Percentiles rank a stretch among this genome's conserved stretches.
These are phyloP conservation scores for Tetramorium bicarinatum DNA, from an alignment of 2,888 invertebrate species.

Conservation along the genomic window DNA sequence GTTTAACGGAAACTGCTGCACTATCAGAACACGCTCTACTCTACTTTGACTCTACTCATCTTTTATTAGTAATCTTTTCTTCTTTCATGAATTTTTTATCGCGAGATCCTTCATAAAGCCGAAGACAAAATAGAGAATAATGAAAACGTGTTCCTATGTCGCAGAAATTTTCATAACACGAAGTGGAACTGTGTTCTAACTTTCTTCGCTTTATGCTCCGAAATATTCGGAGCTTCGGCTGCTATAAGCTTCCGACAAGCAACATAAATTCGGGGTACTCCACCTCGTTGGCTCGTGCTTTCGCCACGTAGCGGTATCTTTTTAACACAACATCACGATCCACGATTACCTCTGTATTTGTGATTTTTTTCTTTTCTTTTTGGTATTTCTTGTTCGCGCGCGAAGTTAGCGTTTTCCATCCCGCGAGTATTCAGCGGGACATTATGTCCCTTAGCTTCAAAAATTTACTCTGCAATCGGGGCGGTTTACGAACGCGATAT, in stretches of 20 bases:
- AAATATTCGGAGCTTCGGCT: neutral
- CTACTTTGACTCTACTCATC: neutral
- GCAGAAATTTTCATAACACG: neutral
- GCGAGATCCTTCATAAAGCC: neutral
- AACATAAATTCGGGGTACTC: slow-evolving; percentile 36
- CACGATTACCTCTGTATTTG: slow-evolving; percentile 33
- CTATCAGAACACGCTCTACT: neutral
- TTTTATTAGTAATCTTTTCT: neutral
- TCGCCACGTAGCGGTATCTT: slow-evolving; percentile 9
- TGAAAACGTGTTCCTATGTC: neutral
- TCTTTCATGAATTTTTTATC: neutral
- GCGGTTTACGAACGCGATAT: slow-evolving; percentile 5
- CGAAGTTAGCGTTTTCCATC: slow-evolving; percentile 6
- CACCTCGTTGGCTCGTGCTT: slow-evolving; percentile 27
- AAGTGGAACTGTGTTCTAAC: neutral
- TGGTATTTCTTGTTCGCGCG: slow-evolving; percentile 17
- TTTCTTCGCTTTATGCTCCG: neutral
- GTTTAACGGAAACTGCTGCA: neutral
- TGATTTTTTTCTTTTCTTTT: slow-evolving; percentile 25
- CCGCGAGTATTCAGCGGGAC: slow-evolving; percentile 14
- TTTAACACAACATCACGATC: neutral
- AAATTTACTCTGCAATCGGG: slow-evolving; percentile 1
- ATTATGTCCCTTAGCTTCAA: neutral
- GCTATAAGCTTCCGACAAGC: neutral
- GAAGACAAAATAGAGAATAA: neutral